Percentiles rank a stretch among this genome's conserved stretches.
Evolutionary conservation across 1,140 invertebrate species (phyloP).

Genomic region (Drosophila guanche): DNA sequence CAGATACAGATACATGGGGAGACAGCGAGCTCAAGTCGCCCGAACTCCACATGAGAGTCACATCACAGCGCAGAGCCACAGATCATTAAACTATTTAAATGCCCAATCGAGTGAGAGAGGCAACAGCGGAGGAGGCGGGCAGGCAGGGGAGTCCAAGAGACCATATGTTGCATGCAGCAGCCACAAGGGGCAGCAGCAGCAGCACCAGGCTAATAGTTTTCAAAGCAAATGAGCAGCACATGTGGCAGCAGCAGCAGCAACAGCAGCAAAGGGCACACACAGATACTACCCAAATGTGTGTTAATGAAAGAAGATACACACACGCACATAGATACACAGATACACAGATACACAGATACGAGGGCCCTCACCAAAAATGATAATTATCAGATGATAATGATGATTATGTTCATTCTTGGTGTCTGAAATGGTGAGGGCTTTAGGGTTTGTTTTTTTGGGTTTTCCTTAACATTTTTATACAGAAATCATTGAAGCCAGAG

Average conservation of each 20-base stretch:
- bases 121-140: conserved; percentile 15
- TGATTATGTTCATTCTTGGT: conserved; percentile 56
- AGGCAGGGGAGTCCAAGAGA: conserved; percentile 17
- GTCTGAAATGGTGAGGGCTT: conserved; percentile 37
- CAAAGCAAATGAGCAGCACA: conserved; percentile 78
- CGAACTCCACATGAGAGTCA: conserved; percentile 7
- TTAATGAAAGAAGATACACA: conserved; percentile 47
- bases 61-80: conserved; percentile 47
- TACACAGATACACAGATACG: conserved; percentile 14
- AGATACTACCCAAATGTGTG: conserved; percentile 14
- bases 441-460: conserved; percentile 13
- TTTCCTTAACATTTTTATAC: conserved; percentile 54
- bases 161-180: conserved; percentile 45
- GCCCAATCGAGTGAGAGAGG: conserved; percentile 52
- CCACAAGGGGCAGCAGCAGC: conserved; percentile 3
- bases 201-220: conserved; percentile 73
- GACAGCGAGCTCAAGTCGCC: not conserved
- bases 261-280: conserved; percentile 46
- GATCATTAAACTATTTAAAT: conserved; percentile 82
- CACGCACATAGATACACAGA: conserved; percentile 10
- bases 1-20: not conserved
- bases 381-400: conserved; percentile 72
- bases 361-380: conserved; percentile 34
- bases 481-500: conserved; percentile 72
- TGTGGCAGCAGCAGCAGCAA: conserved; percentile 43